These are phyloP conservation scores for Sinosuthora webbiana DNA, from an alignment of 2,113 vertebrate genomes.

Conservation along the genomic window DNA sequence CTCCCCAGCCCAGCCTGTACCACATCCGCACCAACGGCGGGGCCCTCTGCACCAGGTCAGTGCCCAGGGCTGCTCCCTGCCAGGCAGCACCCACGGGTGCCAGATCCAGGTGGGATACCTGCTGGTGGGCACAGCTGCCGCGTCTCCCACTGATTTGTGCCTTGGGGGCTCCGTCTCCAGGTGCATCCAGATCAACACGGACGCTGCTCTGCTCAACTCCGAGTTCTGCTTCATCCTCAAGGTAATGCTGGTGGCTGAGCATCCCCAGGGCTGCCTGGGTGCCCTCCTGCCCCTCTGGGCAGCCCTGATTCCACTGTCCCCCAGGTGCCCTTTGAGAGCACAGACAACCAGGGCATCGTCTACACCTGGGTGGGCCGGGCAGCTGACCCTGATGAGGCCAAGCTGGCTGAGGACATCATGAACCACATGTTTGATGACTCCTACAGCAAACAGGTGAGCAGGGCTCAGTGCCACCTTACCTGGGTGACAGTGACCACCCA, in stretches of 20 bases:
- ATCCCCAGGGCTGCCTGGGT: neutral
- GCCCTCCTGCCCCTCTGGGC: neutral
- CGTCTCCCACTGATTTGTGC: neutral
- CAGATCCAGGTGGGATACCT: accelerated
- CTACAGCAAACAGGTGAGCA: conserved; percentile 93
- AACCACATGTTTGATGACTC: conserved; percentile 95
- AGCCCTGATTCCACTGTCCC: neutral
- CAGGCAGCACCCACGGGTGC: neutral
- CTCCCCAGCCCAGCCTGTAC: conserved; percentile 91
- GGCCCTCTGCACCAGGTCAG: conserved; percentile 91
- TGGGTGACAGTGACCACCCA: neutral
- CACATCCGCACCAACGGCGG: conserved; percentile 96
- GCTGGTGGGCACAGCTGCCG: accelerated
- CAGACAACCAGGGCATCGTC: conserved; percentile 95
- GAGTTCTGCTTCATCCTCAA: conserved; percentile 99
- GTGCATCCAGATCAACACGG: conserved; percentile 94
- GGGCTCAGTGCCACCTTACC: neutral
- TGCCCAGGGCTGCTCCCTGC: accelerated
- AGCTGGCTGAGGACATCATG: conserved; percentile 94
- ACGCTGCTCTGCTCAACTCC: conserved; percentile 91
- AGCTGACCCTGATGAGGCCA: conserved; percentile 92
- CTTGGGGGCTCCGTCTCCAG: conserved; percentile 38
- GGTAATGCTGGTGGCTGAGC: conserved; percentile 60
- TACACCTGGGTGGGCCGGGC: conserved; percentile 97
- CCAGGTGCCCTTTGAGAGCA: conserved; percentile 97